These are phyloP conservation scores for Biston betularia DNA, from an alignment of 2,888 invertebrate genomes.

Conservation along the genomic window DNA sequence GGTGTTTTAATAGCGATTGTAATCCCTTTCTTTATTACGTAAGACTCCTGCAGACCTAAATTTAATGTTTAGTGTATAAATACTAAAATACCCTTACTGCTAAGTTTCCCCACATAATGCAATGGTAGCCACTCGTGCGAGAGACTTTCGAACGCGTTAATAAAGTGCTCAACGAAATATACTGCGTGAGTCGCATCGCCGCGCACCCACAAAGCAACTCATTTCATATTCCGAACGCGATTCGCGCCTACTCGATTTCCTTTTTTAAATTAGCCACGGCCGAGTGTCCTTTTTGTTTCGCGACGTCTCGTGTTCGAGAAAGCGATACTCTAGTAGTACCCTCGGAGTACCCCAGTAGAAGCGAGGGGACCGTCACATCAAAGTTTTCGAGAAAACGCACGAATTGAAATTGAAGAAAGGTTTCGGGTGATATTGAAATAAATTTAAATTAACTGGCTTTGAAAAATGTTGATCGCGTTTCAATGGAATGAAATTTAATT, in stretches of 20 bases:
- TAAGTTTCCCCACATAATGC: constrained; percentile 48
- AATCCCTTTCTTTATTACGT: constrained; percentile 5
- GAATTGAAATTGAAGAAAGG: constrained; percentile 53
- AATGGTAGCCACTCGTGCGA: constrained; percentile 54
- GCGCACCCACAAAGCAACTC: constrained; percentile 80
- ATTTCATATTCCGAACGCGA: constrained; percentile 75
- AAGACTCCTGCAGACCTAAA: too few relatives aligned
- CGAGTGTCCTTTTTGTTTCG: constrained; percentile 82
- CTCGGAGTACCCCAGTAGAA: constrained; percentile 30
- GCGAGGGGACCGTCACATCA: constrained; percentile 61
- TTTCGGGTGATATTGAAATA: constrained; percentile 46
- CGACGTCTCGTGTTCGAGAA: constrained; percentile 59
- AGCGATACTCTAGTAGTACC: constrained; percentile 57
- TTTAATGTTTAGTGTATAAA: constrained; percentile 11
- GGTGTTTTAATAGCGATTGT: too few relatives aligned
- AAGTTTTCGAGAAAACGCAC: constrained; percentile 62
- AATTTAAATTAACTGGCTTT: constrained; percentile 27
- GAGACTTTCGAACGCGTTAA: constrained; percentile 63
- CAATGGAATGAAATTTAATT: constrained; percentile 2
- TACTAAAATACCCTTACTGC: constrained; percentile 24
- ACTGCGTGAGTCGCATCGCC: constrained; percentile 72
- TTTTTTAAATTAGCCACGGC: constrained; percentile 84
- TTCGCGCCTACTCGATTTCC: constrained; percentile 77
- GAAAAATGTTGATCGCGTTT: constrained; percentile 9
- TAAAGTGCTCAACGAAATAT: constrained; percentile 75